phyloP scores from a whole-genome alignment of 2,113 vertebrate species.

The human region GRCh38 chr2:79790501-79791000 shows the following conservation, averaged over 20 bases:
- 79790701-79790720: not conserved
- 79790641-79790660: not conserved
- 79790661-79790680: not conserved
- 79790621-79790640: not conserved
- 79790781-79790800: not conserved
- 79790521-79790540: conserved; percentile 3
- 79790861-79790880: not conserved
- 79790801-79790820: not conserved
- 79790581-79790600: not conserved
- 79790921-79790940: not conserved
- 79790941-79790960: not conserved
- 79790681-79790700: not conserved
- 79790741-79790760: not conserved
- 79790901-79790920: conserved; percentile 15
- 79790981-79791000: not conserved
- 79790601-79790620: not conserved
- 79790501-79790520: not conserved
- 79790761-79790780: not conserved
- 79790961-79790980: not conserved
- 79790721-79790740: not conserved
- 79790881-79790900: not conserved
- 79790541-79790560: not conserved
- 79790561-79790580: not conserved
- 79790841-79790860: not conserved
- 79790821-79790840: not conserved